Evolutionary conservation across 2,113 vertebrate species (phyloP).

Genomic region (Thamnophis sirtalis): DNA sequence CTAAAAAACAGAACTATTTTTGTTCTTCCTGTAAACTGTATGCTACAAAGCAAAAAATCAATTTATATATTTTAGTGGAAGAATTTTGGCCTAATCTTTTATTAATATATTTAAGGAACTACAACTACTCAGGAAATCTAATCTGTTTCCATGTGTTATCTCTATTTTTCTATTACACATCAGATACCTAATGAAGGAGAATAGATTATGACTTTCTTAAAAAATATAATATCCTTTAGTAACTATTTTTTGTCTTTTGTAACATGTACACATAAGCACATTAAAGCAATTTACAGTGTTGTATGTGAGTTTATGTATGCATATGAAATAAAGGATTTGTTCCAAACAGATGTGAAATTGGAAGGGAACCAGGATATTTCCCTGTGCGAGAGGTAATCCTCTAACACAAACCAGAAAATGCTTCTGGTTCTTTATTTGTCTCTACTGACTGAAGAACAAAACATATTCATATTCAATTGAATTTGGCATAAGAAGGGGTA

Average conservation of each 20-base stretch:
- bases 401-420: background rate
- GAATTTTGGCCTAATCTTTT: background rate
- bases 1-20: background rate
- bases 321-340: background rate
- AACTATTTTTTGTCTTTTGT: background rate
- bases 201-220: background rate
- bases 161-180: background rate
- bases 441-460: background rate
- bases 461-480: background rate
- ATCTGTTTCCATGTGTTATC: background rate
- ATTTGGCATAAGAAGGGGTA: background rate
- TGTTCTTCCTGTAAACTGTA: background rate
- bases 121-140: background rate
- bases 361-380: background rate
- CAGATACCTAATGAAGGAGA: background rate
- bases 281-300: background rate
- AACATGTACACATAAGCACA: background rate
- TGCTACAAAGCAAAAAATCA: background rate
- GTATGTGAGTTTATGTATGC: background rate
- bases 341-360: background rate
- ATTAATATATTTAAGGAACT: background rate
- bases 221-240: background rate
- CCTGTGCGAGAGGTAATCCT: background rate
- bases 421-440: background rate
- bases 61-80: background rate